Evolutionary conservation across 2,797 vertebrate genomes (phyloP), one percentile per base, ranked within the genome.

Genomic region (Bovichtus variegatus): DNA sequence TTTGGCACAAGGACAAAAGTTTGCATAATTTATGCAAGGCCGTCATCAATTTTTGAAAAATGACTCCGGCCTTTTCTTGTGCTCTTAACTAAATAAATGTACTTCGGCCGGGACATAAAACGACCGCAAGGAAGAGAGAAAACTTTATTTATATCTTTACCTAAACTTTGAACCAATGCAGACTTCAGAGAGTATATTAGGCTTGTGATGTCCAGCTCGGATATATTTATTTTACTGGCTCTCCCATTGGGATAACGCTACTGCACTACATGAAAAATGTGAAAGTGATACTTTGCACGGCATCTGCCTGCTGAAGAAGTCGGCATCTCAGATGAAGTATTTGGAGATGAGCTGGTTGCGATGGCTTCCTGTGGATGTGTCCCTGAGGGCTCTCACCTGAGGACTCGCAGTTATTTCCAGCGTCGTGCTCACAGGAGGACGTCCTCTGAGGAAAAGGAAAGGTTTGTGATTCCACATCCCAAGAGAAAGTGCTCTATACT

Each of bases 21-120:
- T 96, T 94, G 86, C 93, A 94, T 96, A 94, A 96, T 96, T 96
- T 96, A 95, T 96, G 94, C 94, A 92, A 94, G 94, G 90, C 94
- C 85, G 83, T 96, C 92, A 94, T 96, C 92, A 93, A 91, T 95
- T 96, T 94, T 92, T 93, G 91, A 93, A 92, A 93, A 95, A 93
- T 62, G 84, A 88, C 87, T 90, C 93, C 88, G 76, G 90, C 89
- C 87, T 87, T 89, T 92, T 93, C 90, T 87, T 71, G 71, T 85
- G 93, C 92, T 94, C 94, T 95, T 94, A 94, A 86, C 94, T 92
- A 93, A 94, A 94, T 93, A 93, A 93, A 93, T 78, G 80, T 85
- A 80, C 86, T 88, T 87, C 73, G 59, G 91, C 51, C 58, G 40
- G 55, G 83, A 86, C 92, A 92, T 77, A 90, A 92, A 94, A 94